phyloP scores from a whole-genome alignment of 1,140 invertebrate genomes.

The Triops cancriformis region DNA sequence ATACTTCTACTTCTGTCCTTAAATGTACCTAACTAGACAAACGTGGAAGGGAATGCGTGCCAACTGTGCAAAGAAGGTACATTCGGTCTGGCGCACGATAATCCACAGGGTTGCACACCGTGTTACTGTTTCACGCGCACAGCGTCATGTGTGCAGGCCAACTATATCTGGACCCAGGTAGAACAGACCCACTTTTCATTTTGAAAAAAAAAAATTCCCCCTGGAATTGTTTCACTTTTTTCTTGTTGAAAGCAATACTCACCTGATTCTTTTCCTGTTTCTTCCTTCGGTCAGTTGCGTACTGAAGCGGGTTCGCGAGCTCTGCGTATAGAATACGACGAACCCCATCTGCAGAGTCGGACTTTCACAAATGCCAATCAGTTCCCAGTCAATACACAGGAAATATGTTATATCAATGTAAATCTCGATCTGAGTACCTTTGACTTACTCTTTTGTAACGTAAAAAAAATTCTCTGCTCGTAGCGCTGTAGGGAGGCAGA shows the following conservation, averaged over 20 bases:
- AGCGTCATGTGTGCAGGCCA: constrained; percentile 62
- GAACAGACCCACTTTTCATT: neutral
- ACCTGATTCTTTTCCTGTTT: constrained; percentile 19
- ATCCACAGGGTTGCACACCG: constrained; percentile 69
- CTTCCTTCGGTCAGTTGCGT: constrained; percentile 26
- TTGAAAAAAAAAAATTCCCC: neutral
- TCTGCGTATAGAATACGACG: constrained; percentile 32
- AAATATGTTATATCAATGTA: constrained; percentile 45
- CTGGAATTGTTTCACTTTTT: neutral
- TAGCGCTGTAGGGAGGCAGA: neutral
- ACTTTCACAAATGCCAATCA: constrained; percentile 33
- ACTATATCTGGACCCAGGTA: constrained; percentile 63
- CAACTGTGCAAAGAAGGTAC: constrained; percentile 72
- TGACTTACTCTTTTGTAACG: neutral
- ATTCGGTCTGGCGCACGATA: constrained; percentile 57
- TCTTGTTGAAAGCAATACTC: constrained; percentile 16
- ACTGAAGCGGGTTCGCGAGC: constrained; percentile 31
- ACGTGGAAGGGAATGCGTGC: constrained; percentile 72
- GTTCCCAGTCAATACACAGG: constrained; percentile 40
- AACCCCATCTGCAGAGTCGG: constrained; percentile 29
- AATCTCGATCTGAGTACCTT: neutral
- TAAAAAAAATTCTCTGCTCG: neutral
- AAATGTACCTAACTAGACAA: constrained; percentile 45
- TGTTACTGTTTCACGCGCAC: constrained; percentile 85
- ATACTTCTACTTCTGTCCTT: neutral